Conservation (phyloP, 2,797 vertebrate genomes). For the Ataeniobius toweri region DNA sequence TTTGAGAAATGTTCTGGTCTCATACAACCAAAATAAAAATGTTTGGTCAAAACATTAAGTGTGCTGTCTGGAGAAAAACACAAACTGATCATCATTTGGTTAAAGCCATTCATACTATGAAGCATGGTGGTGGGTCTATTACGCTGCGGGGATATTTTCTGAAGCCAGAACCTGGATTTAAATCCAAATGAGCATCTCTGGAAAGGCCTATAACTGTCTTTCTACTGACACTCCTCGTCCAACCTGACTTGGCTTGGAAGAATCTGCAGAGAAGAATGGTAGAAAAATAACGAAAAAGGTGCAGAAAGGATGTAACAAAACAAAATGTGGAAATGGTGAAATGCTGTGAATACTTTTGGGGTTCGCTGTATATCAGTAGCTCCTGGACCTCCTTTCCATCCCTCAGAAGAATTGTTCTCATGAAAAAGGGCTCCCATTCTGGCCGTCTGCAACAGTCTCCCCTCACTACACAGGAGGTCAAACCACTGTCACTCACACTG, state of each 20-base stretch:
- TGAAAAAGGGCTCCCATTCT: slow-evolving; percentile 56
- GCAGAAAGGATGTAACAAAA: not conserved
- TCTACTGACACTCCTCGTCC: not conserved
- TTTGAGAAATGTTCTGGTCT: not conserved
- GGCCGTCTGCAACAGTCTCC: slow-evolving; percentile 63
- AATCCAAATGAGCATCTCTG: not conserved
- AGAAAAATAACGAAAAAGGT: not conserved
- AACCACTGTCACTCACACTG: slow-evolving; percentile 74
- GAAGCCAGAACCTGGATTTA: not conserved
- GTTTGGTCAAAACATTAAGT: not conserved
- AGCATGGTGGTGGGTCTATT: too few relatives aligned
- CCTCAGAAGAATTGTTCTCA: slow-evolving; percentile 40
- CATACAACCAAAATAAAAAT: not conserved
- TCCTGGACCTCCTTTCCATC: slow-evolving; percentile 35
- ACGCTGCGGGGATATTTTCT: not conserved
- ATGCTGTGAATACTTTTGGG: not conserved
- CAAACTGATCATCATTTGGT: too few relatives aligned
- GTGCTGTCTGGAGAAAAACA: too few relatives aligned
- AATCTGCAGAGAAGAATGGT: not conserved
- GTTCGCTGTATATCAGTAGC: slow-evolving; percentile 1
- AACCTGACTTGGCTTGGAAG: not conserved
- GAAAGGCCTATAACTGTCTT: not conserved
- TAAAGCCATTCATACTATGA: too few relatives aligned
- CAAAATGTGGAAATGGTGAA: not conserved
- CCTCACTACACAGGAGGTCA: slow-evolving; percentile 73